Evolutionary conservation across 1,140 invertebrate genomes (phyloP), one percentile per base, ranked within the genome.

Genomic region (Coboldia fuscipes): DNA sequence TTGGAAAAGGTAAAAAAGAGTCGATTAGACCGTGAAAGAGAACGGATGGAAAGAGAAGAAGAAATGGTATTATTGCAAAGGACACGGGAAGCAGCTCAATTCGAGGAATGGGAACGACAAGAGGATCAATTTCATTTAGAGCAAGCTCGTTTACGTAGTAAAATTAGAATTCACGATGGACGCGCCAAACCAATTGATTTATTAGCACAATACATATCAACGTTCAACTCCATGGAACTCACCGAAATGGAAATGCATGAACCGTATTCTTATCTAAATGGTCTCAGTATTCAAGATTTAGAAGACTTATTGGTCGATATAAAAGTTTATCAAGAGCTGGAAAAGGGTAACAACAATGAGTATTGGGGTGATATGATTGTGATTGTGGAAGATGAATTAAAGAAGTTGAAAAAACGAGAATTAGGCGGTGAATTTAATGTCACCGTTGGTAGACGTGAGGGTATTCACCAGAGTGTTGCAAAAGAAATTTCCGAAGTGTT

Each of bases 171-270:
- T 28, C 79, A 93, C 41, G 89, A 96, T 59, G 88, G 89, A 7
- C 57, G 86, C 50, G 93, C 93, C 0, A 98, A 98, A 54, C 90
- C 96, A 1, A 98, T 99, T 44, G 96, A 99, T 68, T 63, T 97
- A 33, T 58, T 98, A 27, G 90, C 90, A 0, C 88, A 93, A 57
- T 98, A 97, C 48, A 89, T 97, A 18, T 86, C 79, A 51, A 79
- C 81, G 1, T 84, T 92, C 49, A 82, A 89, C 45, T 76, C 86
- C 45, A 78, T 85, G 21, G 80, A 86, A 54, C 81, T 85, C 3
- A 78, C 96, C 17, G 92, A 97, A 62, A 92, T 98, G 83, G 86
- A 97, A 59, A 92, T 98, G 83, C 86, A 94, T 48, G 92, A 98
- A 56, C 93, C 94, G 0, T 97, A 96, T 46, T 86, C 84, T 0